These are phyloP conservation scores for Spea bombifrons DNA, from an alignment of 2,113 vertebrate genomes.

Conservation along the genomic window DNA sequence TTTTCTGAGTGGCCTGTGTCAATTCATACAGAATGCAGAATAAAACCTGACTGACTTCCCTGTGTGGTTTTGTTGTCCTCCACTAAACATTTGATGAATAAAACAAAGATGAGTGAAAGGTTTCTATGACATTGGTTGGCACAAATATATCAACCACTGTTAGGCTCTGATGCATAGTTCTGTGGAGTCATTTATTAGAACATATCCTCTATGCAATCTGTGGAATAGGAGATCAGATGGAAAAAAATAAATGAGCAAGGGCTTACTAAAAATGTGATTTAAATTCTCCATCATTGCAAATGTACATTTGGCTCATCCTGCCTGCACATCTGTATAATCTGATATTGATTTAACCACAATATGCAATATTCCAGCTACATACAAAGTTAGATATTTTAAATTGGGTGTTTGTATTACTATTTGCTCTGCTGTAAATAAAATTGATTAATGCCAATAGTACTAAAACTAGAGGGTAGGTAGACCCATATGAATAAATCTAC, in stretches of 20 bases:
- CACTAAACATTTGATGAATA: background rate
- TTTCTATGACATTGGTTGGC: constrained; percentile 16
- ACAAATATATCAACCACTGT: constrained; percentile 5
- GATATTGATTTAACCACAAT: too few relatives aligned
- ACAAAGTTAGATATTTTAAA: too few relatives aligned
- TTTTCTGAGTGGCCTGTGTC: constrained; percentile 11
- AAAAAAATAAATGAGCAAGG: background rate
- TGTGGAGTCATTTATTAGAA: background rate
- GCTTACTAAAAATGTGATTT: too few relatives aligned
- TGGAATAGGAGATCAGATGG: background rate
- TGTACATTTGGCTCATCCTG: too few relatives aligned
- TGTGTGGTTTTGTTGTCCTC: background rate
- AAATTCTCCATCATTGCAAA: too few relatives aligned
- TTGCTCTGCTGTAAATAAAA: too few relatives aligned
- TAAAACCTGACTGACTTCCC: constrained; percentile 2
- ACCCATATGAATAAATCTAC: too few relatives aligned
- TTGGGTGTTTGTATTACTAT: too few relatives aligned
- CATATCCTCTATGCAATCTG: background rate
- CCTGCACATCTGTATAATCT: too few relatives aligned
- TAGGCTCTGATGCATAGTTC: background rate
- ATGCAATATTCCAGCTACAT: too few relatives aligned
- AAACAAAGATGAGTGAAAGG: constrained; percentile 6
- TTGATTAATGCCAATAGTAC: too few relatives aligned
- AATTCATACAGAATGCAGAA: constrained; percentile 7
- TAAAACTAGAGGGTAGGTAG: too few relatives aligned